Percentiles rank a stretch among this genome's conserved stretches.
Conservation (phyloP, 2,797 vertebrate genomes). For the Eulemur rubriventer region DNA sequence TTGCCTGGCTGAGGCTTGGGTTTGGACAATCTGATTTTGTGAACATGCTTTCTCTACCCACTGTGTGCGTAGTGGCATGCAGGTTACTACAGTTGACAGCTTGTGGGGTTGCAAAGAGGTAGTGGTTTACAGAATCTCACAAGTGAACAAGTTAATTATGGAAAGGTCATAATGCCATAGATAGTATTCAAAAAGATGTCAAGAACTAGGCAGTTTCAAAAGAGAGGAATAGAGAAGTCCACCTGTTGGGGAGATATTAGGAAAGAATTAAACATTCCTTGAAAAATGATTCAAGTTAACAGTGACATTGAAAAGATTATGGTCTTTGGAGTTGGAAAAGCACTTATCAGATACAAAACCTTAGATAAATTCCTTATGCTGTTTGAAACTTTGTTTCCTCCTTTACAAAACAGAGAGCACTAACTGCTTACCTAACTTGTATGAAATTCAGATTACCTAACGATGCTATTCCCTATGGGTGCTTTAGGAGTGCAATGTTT, state of each 20-base stretch:
- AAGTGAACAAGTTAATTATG: background rate
- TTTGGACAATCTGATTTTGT: background rate
- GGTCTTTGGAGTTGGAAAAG: background rate
- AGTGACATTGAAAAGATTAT: background rate
- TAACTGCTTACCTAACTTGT: background rate
- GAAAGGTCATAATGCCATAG: background rate
- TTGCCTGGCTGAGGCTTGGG: background rate
- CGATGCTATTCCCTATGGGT: background rate
- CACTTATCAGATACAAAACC: background rate
- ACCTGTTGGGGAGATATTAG: background rate
- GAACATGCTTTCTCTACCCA: background rate
- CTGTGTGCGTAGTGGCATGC: background rate
- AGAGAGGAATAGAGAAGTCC: background rate
- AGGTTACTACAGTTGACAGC: background rate
- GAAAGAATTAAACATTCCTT: background rate
- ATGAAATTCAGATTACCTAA: background rate
- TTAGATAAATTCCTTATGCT: background rate
- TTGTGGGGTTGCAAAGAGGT: background rate
- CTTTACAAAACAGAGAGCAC: background rate
- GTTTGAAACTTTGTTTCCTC: background rate
- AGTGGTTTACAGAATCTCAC: background rate
- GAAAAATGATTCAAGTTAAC: background rate
- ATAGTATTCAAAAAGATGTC: background rate
- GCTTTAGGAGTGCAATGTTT: background rate
- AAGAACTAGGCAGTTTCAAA: background rate